phyloP scores from a whole-genome alignment of 2,888 invertebrate species.

The Anagyrus pseudococci region DNA sequence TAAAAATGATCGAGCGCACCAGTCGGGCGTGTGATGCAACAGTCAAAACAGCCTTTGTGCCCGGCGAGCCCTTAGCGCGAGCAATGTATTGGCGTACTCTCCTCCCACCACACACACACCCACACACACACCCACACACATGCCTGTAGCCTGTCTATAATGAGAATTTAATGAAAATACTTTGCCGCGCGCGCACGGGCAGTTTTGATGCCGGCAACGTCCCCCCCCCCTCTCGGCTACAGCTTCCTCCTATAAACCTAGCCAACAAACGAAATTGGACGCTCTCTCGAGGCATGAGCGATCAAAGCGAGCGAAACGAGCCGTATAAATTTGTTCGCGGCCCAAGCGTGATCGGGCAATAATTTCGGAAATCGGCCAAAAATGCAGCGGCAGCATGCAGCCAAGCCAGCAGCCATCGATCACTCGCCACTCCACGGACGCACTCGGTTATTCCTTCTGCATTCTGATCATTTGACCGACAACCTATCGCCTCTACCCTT shows the following conservation, averaged over 20 bases:
- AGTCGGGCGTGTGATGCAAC: too few relatives aligned
- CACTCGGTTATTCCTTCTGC: too few relatives aligned
- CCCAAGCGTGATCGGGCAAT: slow-evolving; percentile 10
- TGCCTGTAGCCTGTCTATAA: slow-evolving; percentile 18
- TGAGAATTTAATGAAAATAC: slow-evolving; percentile 40
- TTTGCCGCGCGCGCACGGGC: slow-evolving; percentile 12
- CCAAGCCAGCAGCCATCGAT: not conserved
- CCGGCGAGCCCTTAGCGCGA: too few relatives aligned
- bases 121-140: too few relatives aligned
- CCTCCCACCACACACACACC: too few relatives aligned
- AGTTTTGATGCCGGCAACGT: slow-evolving; percentile 10
- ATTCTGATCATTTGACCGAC: too few relatives aligned
- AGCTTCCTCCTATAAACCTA: too few relatives aligned
- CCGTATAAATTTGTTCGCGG: slow-evolving; percentile 24
- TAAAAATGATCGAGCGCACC: too few relatives aligned
- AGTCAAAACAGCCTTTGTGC: too few relatives aligned
- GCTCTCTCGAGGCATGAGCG: slow-evolving; percentile 12
- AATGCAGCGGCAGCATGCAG: slow-evolving; percentile 1
- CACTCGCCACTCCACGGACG: too few relatives aligned
- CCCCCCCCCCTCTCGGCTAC: not conserved
- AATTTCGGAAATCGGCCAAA: slow-evolving; percentile 20
- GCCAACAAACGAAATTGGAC: not conserved
- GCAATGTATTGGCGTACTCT: too few relatives aligned
- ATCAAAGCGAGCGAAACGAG: slow-evolving; percentile 32
- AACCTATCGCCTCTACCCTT: too few relatives aligned